phyloP scores from a whole-genome alignment of 2,113 vertebrate species.

The Myiozetetes cayanensis region DNA sequence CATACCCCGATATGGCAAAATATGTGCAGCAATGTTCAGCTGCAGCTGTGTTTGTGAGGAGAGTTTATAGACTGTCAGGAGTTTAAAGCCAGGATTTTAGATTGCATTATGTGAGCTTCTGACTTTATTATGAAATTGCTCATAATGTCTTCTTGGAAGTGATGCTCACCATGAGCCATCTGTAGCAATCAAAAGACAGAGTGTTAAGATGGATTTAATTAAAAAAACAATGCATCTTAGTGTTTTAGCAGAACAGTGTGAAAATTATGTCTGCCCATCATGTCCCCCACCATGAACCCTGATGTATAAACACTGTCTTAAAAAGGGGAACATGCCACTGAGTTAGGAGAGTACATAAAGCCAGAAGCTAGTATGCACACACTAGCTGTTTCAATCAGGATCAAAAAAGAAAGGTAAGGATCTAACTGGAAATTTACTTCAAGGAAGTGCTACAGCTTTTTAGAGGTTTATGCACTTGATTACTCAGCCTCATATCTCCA shows the following conservation, averaged over 20 bases:
- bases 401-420: not conserved
- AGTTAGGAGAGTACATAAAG: not conserved
- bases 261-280: not conserved
- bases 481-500: not conserved
- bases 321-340: not conserved
- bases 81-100: not conserved
- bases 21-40: not conserved
- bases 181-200: not conserved
- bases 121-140: not conserved
- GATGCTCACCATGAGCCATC: not conserved
- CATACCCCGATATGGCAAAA: not conserved
- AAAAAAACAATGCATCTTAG: not conserved
- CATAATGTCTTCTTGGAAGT: not conserved
- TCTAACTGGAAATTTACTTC: not conserved
- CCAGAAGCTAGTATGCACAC: not conserved
- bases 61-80: not conserved
- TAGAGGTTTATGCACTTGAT: not conserved
- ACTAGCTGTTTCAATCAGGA: not conserved
- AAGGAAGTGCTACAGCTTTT: not conserved
- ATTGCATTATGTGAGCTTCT: not conserved
- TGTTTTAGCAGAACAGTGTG: not conserved
- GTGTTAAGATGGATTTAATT: not conserved
- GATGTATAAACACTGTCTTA: not conserved
- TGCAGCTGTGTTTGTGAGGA: not conserved
- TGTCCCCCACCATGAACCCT: not conserved